Percentiles rank a stretch among this genome's conserved stretches.
Evolutionary conservation across 2,888 invertebrate genomes (phyloP).

Genomic region (Marasmarcha lunaedactyla): DNA sequence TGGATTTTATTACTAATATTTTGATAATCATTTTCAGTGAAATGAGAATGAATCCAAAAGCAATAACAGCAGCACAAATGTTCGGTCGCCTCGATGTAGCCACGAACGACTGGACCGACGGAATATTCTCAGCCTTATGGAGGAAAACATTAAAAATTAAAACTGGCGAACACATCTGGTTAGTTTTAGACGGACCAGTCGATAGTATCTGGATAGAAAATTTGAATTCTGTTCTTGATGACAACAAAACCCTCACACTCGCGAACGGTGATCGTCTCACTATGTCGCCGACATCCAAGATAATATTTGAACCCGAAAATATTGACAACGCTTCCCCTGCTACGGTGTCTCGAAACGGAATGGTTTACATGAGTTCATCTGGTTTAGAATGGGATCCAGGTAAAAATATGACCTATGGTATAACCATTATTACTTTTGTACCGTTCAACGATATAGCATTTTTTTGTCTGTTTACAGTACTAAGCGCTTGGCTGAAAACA

Average conservation of each 20-base stretch:
- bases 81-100: constrained; percentile 96
- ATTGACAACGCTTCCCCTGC: constrained; percentile 98
- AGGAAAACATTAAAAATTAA: constrained; percentile 92
- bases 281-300: constrained; percentile 95
- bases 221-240: constrained; percentile 95
- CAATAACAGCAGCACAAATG: constrained; percentile 97
- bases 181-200: constrained; percentile 95
- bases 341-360: constrained; percentile 93
- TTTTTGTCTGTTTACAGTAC: constrained; percentile 59
- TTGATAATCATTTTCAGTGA: constrained; percentile 67
- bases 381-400: constrained; percentile 92
- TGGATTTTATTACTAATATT: not conserved
- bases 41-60: constrained; percentile 99
- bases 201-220: constrained; percentile 99
- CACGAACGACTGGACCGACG: constrained; percentile 99
- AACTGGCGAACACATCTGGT: constrained; percentile 90
- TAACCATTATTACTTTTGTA: too few relatives aligned
- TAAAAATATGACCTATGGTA: constrained; percentile 20
- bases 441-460: too few relatives aligned
- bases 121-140: constrained; percentile 97
- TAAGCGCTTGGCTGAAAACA: constrained; percentile 86
- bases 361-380: constrained; percentile 98
- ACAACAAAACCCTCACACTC: constrained; percentile 93
- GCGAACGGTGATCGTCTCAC: constrained; percentile 95
- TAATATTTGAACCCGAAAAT: constrained; percentile 97